These are phyloP conservation scores for Clostera curtula DNA, from an alignment of 2,888 invertebrate species.

Conservation along the genomic window DNA sequence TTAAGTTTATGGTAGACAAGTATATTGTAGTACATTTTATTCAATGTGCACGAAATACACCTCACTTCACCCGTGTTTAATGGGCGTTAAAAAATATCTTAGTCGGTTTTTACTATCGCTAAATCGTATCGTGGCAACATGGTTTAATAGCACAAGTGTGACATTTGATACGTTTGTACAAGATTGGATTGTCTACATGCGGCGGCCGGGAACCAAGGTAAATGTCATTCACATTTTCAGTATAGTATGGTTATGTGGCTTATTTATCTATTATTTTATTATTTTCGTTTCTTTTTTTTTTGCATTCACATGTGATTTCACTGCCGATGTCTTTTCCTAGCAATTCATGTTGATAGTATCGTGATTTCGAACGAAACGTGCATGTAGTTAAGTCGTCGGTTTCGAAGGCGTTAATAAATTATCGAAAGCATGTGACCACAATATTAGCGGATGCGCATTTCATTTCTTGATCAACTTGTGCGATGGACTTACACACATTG, in stretches of 20 bases:
- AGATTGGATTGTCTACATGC: constrained; percentile 35
- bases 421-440: constrained; percentile 44
- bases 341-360: constrained; percentile 55
- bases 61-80: constrained; percentile 34
- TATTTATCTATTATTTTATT: constrained; percentile 69
- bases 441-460: constrained; percentile 62
- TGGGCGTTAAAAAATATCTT: constrained; percentile 23
- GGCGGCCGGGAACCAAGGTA: constrained; percentile 44
- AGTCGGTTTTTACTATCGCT: constrained; percentile 27
- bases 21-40: constrained; percentile 23
- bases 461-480: constrained; percentile 38
- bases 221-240: constrained; percentile 45
- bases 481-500: too few relatives aligned
- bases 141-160: constrained; percentile 34
- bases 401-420: constrained; percentile 26
- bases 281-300: constrained; percentile 49
- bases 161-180: constrained; percentile 34
- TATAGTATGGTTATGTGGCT: constrained; percentile 69
- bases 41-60: constrained; percentile 46
- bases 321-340: constrained; percentile 64
- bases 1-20: constrained; percentile 28
- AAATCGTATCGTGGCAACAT: constrained; percentile 23
- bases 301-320: constrained; percentile 76
- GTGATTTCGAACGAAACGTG: constrained; percentile 26
- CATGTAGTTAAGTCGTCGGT: constrained; percentile 41